phyloP scores from a whole-genome alignment of 1,140 invertebrate species.

The Solen grandis region DNA sequence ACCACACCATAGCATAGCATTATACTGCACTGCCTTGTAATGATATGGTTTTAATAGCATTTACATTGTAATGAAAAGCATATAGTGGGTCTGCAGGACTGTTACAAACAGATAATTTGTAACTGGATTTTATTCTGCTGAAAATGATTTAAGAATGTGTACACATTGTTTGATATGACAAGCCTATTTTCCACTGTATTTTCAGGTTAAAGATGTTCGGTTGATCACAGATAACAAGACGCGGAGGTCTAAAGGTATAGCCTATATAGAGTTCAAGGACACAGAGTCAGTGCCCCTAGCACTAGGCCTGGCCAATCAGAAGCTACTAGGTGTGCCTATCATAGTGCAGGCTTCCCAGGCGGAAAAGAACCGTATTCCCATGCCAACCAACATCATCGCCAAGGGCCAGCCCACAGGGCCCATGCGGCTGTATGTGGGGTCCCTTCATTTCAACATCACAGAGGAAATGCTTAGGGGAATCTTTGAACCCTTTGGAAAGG shows the following conservation, averaged over 20 bases:
- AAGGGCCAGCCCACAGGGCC: constrained; percentile 87
- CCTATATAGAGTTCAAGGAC: constrained; percentile 99
- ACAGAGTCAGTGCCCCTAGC: constrained; percentile 98
- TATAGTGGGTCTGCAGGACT: too few relatives aligned
- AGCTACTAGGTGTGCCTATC: constrained; percentile 97
- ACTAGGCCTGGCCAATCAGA: constrained; percentile 97
- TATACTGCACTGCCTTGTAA: too few relatives aligned
- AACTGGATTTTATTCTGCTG: too few relatives aligned
- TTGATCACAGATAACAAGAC: constrained; percentile 99
- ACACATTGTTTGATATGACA: not conserved
- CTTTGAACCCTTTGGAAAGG: constrained; percentile 99
- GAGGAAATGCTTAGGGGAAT: constrained; percentile 99
- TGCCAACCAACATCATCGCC: constrained; percentile 73
- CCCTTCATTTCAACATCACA: constrained; percentile 99
- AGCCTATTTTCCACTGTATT: constrained; percentile 16
- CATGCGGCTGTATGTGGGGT: constrained; percentile 98
- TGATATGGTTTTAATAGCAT: too few relatives aligned
- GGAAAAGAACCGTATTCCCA: constrained; percentile 96
- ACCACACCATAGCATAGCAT: too few relatives aligned
- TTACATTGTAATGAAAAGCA: too few relatives aligned
- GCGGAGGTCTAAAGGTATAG: constrained; percentile 98
- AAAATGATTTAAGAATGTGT: too few relatives aligned
- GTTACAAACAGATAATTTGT: too few relatives aligned
- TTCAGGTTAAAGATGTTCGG: constrained; percentile 93
- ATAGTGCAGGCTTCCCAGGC: constrained; percentile 99